phyloP scores from a whole-genome alignment of 2,888 invertebrate species.

The Coenonympha arcania region DNA sequence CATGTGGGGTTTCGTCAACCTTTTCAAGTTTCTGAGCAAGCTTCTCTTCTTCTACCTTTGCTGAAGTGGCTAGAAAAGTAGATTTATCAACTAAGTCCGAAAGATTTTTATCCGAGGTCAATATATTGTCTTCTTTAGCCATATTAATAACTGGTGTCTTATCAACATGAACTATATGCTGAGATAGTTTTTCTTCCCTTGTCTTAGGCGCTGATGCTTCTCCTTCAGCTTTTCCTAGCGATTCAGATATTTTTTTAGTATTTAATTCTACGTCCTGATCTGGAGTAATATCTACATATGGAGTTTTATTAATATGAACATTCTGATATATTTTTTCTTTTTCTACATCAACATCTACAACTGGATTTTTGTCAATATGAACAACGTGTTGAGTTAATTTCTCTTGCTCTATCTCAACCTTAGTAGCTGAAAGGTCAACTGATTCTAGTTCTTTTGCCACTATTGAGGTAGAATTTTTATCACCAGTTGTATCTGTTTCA shows the following conservation, averaged over 20 bases:
- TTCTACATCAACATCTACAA: not conserved
- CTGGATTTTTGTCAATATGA: not conserved
- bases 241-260: too few relatives aligned
- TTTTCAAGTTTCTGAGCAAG: conserved; percentile 45
- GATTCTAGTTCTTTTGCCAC: conserved; percentile 16
- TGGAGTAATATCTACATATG: too few relatives aligned
- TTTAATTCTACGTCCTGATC: too few relatives aligned
- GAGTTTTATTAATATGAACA: too few relatives aligned
- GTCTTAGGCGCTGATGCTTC: too few relatives aligned
- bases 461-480: conserved; percentile 36
- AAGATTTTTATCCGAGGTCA: not conserved
- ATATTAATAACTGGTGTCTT: not conserved
- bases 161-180: not conserved
- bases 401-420: not conserved
- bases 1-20: conserved; percentile 42
- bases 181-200: not conserved
- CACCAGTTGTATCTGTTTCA: conserved; percentile 33
- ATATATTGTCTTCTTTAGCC: not conserved
- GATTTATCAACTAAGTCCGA: not conserved
- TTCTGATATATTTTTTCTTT: too few relatives aligned
- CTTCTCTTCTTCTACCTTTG: conserved; percentile 37
- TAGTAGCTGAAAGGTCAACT: not conserved
- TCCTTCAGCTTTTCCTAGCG: too few relatives aligned
- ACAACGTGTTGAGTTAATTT: not conserved
- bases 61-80: conserved; percentile 32